Evolutionary conservation across 2,113 vertebrate species (phyloP).

Genomic region (Anguilla japonica): DNA sequence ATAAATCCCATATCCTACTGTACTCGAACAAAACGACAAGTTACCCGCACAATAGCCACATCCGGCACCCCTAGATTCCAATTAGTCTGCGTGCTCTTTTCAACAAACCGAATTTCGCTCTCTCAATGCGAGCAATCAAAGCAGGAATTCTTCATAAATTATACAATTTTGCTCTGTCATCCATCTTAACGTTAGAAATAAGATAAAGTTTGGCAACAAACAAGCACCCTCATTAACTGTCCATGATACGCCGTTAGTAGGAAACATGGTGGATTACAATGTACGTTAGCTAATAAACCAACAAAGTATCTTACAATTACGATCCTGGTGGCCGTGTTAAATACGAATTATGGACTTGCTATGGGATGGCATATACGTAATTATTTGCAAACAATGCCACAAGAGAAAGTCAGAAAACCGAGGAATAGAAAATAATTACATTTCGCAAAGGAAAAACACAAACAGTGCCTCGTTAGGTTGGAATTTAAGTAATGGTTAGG

Average conservation of each 20-base stretch:
- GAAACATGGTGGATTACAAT: no score
- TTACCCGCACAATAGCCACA: not conserved
- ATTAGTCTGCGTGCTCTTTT: not conserved
- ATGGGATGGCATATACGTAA: no score
- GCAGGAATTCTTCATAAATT: not conserved
- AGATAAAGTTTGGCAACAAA: not conserved
- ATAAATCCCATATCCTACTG: not conserved
- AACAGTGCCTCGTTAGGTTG: not conserved
- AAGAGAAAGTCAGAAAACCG: not conserved
- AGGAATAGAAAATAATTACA: not conserved
- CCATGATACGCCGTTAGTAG: no score
- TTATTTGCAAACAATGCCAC: not conserved
- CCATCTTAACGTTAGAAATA: not conserved
- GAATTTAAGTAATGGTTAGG: not conserved
- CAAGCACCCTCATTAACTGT: not conserved
- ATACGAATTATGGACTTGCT: no score
- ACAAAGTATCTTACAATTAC: no score
- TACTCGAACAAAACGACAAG: not conserved
- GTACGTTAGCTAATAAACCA: no score
- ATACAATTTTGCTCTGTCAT: not conserved
- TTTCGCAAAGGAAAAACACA: not conserved
- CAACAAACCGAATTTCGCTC: not conserved
- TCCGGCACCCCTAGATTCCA: not conserved
- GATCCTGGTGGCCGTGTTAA: no score
- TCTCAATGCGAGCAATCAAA: not conserved